Conservation (phyloP, 1,140 invertebrate genomes). For the Zophobas atratus region DNA sequence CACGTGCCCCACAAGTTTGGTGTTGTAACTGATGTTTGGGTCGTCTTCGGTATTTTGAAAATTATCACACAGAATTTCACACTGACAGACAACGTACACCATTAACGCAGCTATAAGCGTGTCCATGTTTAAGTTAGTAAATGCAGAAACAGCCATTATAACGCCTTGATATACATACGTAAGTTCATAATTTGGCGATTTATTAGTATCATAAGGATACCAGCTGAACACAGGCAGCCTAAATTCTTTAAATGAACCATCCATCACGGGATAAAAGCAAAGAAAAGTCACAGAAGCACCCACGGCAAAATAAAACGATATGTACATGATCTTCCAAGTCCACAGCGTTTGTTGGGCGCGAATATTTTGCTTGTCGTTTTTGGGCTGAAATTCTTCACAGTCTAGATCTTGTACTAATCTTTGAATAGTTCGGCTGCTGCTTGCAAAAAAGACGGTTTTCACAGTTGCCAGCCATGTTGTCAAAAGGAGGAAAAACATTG, state of each 20-base stretch:
- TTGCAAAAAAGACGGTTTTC: not conserved
- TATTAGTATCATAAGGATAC: not conserved
- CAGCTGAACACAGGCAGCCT: not conserved
- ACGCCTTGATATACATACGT: not conserved
- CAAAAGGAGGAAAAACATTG: not conserved
- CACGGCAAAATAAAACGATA: too few species aligned
- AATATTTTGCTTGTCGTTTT: not conserved
- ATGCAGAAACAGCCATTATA: too few species aligned
- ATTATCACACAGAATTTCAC: too few species aligned
- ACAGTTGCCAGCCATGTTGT: not conserved
- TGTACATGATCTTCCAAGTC: too few species aligned
- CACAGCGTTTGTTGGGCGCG: too few species aligned
- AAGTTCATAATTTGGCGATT: slow-evolving; percentile 14
- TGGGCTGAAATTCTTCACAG: not conserved
- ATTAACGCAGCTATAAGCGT: too few species aligned
- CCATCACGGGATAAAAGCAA: not conserved
- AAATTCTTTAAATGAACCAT: not conserved
- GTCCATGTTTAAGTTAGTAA: too few species aligned
- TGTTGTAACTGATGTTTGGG: not conserved
- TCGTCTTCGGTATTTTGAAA: too few species aligned
- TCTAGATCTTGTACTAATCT: not conserved
- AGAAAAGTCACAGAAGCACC: not conserved
- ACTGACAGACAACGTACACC: too few species aligned
- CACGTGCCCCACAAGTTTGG: not conserved
- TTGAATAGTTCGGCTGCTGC: not conserved